Evolutionary conservation across 1,140 invertebrate species (phyloP).

Genomic region (Melitaea cinxia): DNA sequence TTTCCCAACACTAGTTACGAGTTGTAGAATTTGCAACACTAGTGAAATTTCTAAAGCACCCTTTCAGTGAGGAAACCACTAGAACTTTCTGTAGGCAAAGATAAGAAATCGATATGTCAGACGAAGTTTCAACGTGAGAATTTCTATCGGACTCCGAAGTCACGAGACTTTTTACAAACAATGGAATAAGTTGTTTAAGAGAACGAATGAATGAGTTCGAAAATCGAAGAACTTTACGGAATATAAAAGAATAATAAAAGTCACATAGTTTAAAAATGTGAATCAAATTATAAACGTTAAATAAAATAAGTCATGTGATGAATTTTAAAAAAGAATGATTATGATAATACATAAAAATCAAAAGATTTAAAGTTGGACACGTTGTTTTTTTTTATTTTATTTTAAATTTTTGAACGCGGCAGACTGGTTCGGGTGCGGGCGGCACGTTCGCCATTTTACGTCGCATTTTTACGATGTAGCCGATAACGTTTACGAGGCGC

Average conservation of each 20-base stretch:
- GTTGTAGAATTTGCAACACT: slow-evolving; percentile 8
- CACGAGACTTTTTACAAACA: slow-evolving; percentile 6
- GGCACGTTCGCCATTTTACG: slow-evolving; percentile 69
- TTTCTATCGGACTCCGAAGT: slow-evolving; percentile 18
- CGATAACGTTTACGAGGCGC: slow-evolving; percentile 78
- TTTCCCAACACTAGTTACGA: slow-evolving; percentile 13
- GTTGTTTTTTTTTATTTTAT: background rate
- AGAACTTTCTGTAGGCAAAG: slow-evolving; percentile 10
- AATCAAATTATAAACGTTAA: too few species aligned
- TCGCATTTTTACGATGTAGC: slow-evolving; percentile 75
- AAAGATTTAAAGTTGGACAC: slow-evolving; percentile 1
- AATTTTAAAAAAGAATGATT: too few species aligned
- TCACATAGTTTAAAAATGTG: too few species aligned
- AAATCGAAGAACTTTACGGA: background rate
- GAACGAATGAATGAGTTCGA: slow-evolving; percentile 1
- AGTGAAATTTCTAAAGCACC: slow-evolving; percentile 13
- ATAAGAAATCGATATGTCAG: slow-evolving; percentile 24
- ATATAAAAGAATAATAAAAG: slow-evolving; percentile 10
- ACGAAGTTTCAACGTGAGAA: slow-evolving; percentile 10
- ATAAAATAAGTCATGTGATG: too few species aligned
- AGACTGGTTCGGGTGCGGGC: slow-evolving; percentile 25
- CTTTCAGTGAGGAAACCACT: slow-evolving; percentile 6
- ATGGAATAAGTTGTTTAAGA: background rate
- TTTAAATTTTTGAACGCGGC: slow-evolving; percentile 20
- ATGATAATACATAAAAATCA: background rate